Percentiles rank a stretch among this genome's conserved stretches.
phyloP scores from a whole-genome alignment of 2,797 vertebrate species.

The Arremon brunneinucha region DNA sequence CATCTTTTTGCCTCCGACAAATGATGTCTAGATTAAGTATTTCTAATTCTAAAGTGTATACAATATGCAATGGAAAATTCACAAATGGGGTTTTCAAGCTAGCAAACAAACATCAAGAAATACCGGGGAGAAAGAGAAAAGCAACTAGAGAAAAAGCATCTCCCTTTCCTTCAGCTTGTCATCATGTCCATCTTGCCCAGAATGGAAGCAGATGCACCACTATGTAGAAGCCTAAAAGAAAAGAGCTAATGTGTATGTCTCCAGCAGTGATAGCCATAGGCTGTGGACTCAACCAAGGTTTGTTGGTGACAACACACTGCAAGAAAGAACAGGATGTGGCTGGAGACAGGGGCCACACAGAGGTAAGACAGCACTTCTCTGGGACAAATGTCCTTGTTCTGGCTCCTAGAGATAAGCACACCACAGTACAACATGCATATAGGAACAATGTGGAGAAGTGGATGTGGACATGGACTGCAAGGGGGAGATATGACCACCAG shows the following conservation, averaged over 20 bases:
- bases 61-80: not conserved
- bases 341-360: not conserved
- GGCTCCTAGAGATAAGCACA: not conserved
- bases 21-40: not conserved
- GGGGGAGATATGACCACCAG: not conserved
- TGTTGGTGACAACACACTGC: not conserved
- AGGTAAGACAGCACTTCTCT: not conserved
- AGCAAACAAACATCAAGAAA: not conserved
- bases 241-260: not conserved
- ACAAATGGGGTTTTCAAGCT: not conserved
- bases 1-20: not conserved
- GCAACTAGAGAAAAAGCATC: not conserved
- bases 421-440: not conserved
- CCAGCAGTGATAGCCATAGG: not conserved
- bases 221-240: not conserved
- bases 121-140: not conserved
- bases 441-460: not conserved
- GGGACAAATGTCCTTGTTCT: not conserved
- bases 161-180: not conserved
- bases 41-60: not conserved
- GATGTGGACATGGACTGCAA: not conserved
- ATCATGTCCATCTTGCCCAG: not conserved
- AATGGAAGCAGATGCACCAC: not conserved
- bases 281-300: not conserved
- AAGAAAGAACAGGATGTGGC: not conserved